Evolutionary conservation across 2,113 vertebrate species (phyloP).

Genomic region (Podarcis muralis): DNA sequence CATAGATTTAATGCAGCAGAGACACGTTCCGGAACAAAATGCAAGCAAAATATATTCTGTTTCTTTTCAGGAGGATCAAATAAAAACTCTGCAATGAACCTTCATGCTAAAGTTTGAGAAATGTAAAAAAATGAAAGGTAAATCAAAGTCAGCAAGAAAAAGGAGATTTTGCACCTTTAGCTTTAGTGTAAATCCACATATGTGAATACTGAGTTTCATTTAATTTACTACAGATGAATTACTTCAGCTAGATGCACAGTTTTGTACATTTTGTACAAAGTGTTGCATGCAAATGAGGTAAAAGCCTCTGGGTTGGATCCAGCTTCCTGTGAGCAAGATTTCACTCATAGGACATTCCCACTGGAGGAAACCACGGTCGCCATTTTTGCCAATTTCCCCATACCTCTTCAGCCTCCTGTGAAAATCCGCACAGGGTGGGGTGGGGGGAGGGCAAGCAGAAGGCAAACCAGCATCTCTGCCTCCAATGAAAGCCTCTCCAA

Average conservation of each 20-base stretch:
- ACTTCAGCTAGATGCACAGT: slow-evolving; percentile 56
- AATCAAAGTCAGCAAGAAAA: not conserved
- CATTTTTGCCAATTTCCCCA: too few relatives aligned
- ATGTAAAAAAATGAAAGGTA: not conserved
- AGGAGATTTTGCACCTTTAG: not conserved
- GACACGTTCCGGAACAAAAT: not conserved
- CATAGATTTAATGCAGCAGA: not conserved
- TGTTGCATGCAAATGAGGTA: not conserved
- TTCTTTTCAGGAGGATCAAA: not conserved
- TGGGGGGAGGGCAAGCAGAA: too few relatives aligned
- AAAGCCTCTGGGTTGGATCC: not conserved
- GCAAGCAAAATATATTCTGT: not conserved
- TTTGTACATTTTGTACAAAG: slow-evolving; percentile 44
- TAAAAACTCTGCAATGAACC: not conserved
- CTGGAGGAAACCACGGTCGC: too few relatives aligned
- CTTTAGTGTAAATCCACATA: slow-evolving; percentile 18
- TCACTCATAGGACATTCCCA: too few relatives aligned
- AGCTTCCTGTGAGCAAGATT: too few relatives aligned
- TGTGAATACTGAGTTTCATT: slow-evolving; percentile 54
- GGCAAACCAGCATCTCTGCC: too few relatives aligned
- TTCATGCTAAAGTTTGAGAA: not conserved
- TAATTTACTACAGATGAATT: slow-evolving; percentile 51
- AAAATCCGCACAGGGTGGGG: too few relatives aligned
- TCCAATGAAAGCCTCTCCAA: too few relatives aligned
- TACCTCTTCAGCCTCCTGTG: too few relatives aligned